Conservation (phyloP, 2,113 vertebrate species). For the Spheniscus mendiculus region DNA sequence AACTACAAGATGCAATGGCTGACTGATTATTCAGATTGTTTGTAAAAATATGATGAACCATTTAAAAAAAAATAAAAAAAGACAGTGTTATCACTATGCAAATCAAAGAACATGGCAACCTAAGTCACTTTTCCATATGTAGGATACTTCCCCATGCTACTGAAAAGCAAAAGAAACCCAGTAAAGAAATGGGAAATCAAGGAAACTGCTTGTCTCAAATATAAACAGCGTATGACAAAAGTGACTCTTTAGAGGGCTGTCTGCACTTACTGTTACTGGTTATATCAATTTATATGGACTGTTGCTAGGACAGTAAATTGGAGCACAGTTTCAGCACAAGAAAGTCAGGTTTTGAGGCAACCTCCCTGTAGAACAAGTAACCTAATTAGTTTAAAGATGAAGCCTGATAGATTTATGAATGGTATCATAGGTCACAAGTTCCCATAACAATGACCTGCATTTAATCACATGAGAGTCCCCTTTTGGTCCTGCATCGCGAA, state of each 20-base stretch:
- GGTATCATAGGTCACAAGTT: not conserved
- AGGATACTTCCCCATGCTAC: not conserved
- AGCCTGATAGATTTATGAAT: not conserved
- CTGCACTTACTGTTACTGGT: not conserved
- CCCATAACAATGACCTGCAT: not conserved
- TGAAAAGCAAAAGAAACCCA: not conserved
- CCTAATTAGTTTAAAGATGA: conserved; percentile 25
- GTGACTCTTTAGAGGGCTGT: not conserved
- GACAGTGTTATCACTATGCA: not conserved
- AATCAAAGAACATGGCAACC: not conserved
- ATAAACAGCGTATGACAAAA: not conserved
- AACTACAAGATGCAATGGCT: not conserved
- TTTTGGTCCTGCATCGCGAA: not conserved
- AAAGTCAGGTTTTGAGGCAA: not conserved
- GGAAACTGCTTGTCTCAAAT: not conserved
- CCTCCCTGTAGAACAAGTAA: not conserved
- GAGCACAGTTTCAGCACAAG: not conserved
- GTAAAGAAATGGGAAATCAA: not conserved
- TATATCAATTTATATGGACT: not conserved
- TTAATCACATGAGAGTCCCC: not conserved
- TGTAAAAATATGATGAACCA: not conserved
- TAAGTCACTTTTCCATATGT: not conserved
- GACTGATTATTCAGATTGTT: conserved; percentile 27
- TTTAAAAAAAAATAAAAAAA: not conserved
- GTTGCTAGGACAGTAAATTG: not conserved